These are phyloP conservation scores for Hydrozoanthus gracilis DNA, from an alignment of 92 coral and sea anemone species.

Conservation along the genomic window DNA sequence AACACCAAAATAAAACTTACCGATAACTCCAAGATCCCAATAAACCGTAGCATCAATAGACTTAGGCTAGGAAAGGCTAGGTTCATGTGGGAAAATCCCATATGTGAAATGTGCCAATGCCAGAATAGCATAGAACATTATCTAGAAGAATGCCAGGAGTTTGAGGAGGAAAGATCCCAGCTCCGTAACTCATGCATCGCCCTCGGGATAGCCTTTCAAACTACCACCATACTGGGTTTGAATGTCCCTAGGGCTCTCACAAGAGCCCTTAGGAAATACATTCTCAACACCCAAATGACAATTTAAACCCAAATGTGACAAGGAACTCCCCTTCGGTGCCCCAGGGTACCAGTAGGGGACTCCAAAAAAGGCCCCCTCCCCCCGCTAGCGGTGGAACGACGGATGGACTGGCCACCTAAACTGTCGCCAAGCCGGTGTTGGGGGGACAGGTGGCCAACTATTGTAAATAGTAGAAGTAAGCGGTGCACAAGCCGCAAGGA, in stretches of 20 bases:
- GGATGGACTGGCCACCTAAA: neutral
- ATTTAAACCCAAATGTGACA: neutral
- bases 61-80: neutral
- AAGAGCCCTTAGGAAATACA: neutral
- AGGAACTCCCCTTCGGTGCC: neutral
- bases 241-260: neutral
- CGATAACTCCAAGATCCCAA: neutral
- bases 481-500: neutral
- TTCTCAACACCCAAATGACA: neutral
- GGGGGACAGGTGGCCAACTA: neutral
- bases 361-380: neutral
- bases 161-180: neutral
- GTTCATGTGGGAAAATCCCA: neutral
- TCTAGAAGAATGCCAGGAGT: neutral
- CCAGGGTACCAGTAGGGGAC: neutral
- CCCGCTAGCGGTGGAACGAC: neutral
- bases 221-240: neutral
- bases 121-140: neutral
- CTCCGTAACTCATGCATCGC: neutral
- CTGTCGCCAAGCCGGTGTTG: neutral
- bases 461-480: neutral
- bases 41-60: neutral
- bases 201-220: neutral
- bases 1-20: neutral
- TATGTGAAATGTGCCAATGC: neutral